These are phyloP conservation scores for Cacajao melanocephalus DNA, from an alignment of 2,797 vertebrate species.

Conservation along the genomic window DNA sequence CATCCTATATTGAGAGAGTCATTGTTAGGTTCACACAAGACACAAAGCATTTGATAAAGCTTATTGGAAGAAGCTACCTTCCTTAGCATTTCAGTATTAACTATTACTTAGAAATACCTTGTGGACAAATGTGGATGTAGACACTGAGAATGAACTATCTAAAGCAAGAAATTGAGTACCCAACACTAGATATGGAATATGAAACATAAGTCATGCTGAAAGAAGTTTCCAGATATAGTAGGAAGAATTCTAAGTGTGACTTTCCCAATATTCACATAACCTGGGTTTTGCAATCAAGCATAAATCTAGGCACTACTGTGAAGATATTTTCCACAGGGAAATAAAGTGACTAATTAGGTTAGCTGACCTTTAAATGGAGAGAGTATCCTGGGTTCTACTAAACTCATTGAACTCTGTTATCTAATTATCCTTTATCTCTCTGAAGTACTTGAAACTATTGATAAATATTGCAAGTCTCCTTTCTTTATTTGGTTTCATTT, in stretches of 20 bases:
- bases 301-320: neutral
- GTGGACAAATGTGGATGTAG: neutral
- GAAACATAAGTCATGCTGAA: neutral
- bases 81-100: neutral
- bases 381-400: neutral
- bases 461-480: neutral
- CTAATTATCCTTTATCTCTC: neutral
- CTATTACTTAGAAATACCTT: neutral
- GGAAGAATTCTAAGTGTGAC: neutral
- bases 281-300: neutral
- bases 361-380: neutral
- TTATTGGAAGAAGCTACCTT: neutral
- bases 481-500: neutral
- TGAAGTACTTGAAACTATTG: neutral
- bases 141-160: neutral
- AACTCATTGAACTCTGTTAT: neutral
- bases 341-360: neutral
- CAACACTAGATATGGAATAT: neutral
- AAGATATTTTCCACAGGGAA: neutral
- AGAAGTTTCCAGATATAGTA: neutral
- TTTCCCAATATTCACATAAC: neutral
- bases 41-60: neutral
- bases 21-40: neutral
- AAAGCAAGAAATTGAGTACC: neutral
- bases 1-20: neutral